phyloP scores from a whole-genome alignment of 2,113 vertebrate species.

The Nibea coibor region DNA sequence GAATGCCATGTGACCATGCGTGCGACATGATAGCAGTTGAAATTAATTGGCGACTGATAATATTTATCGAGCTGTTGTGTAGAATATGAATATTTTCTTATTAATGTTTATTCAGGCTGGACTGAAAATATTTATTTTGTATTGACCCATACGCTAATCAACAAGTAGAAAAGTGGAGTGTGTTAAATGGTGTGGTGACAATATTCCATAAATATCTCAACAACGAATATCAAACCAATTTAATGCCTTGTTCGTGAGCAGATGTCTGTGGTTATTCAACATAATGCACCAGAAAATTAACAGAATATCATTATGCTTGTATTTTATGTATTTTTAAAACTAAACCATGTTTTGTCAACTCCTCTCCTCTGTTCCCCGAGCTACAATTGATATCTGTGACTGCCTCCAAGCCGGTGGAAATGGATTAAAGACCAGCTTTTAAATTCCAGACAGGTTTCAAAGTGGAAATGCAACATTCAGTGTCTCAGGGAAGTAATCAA shows the following conservation, averaged over 20 bases:
- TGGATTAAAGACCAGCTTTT: constrained; percentile 2
- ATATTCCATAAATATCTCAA: neutral
- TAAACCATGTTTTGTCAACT: neutral
- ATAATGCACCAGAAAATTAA: neutral
- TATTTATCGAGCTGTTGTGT: neutral
- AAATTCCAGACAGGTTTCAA: constrained; percentile 32
- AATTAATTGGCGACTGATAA: neutral
- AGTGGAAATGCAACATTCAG: constrained; percentile 28
- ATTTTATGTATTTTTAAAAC: constrained; percentile 21
- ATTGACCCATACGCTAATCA: neutral
- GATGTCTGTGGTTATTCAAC: neutral
- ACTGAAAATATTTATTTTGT: neutral
- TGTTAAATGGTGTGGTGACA: neutral
- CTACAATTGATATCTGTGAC: neutral
- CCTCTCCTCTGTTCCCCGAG: neutral
- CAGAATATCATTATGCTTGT: neutral
- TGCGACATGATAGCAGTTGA: neutral
- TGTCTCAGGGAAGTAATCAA: constrained; percentile 40
- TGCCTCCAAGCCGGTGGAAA: neutral
- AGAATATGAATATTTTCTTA: neutral
- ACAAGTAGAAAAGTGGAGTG: neutral
- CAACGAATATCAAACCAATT: neutral
- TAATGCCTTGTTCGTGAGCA: neutral
- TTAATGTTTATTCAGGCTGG: neutral
- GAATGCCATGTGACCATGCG: neutral